Percentiles rank a stretch among this genome's conserved stretches.
Conservation (phyloP, 2,888 invertebrate species). For the Leucophora obtusa region DNA sequence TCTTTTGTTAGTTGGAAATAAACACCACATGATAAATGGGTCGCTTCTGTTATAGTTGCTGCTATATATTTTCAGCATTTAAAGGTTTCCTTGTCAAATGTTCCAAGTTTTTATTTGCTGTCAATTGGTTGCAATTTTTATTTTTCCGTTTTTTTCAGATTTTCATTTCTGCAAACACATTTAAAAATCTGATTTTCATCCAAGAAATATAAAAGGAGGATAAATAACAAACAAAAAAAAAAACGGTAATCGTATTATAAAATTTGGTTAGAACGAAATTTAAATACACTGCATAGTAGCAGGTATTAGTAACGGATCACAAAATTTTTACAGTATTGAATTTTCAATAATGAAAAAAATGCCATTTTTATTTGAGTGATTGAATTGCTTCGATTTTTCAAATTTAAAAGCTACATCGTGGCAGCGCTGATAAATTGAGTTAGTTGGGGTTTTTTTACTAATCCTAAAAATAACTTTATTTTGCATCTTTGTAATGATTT, state of each 20-base stretch:
- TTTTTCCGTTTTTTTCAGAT: neutral
- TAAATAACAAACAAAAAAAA: neutral
- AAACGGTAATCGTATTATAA: neutral
- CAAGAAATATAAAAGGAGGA: neutral
- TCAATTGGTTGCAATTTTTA: slow-evolving; percentile 56
- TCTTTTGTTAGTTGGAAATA: neutral
- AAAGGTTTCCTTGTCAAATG: slow-evolving; percentile 41
- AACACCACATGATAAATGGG: slow-evolving; percentile 51
- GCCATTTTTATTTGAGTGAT: neutral
- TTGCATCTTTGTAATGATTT: no score
- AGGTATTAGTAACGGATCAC: no score
- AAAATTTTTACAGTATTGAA: no score
- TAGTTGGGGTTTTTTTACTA: no score
- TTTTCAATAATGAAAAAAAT: neutral
- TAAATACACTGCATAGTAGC: slow-evolving; percentile 22
- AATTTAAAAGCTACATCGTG: no score
- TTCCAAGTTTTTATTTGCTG: slow-evolving; percentile 56
- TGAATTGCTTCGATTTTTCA: neutral
- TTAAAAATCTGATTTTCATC: slow-evolving; percentile 27
- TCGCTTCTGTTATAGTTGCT: slow-evolving; percentile 32
- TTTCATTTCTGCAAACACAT: slow-evolving; percentile 8
- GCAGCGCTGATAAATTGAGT: no score
- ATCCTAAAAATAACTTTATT: no score
- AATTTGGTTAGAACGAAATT: slow-evolving; percentile 24
- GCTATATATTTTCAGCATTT: slow-evolving; percentile 21